Evolutionary conservation across 2,797 vertebrate species (phyloP), one percentile per base, ranked within the genome.

Genomic region (Sebastiscus albofasciatus): DNA sequence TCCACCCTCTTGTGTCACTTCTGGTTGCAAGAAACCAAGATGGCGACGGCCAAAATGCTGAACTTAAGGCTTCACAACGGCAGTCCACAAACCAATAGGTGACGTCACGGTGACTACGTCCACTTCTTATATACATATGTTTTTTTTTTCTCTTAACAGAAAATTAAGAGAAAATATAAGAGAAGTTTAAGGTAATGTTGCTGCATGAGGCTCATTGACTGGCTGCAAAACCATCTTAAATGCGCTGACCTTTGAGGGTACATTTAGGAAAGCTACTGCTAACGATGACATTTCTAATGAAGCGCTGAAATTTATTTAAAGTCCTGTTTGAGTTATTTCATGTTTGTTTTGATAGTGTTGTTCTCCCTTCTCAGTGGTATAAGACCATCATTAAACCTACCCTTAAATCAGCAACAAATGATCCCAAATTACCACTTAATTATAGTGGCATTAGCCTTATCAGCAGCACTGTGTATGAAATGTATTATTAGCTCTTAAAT

Each of bases 381-480:
- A 39, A 56, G 22, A 14, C 20, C 39, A 29, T 71, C 31, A 71
- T 75, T 79, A 61, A 75, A 75, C 29, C n/a, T 6, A 20, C 14
- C 34, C 18, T 16, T 7, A 11, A 36, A 76, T 46, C 52, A 55
- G 42, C 66, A 29, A 67, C 33, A 64, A 55, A 60, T 55, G 1
- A 75, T 60, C 60, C 60, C 58, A 65, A 42, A 77, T 69, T 33
- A 60, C 39, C 39, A 11, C 49, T 60, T 73, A 16, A 61, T 81
- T 70, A 65, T 1, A 24, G 39, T 8, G 16, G n/a, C 34, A 33
- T 65, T 67, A 75, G 55, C 27, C 68, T 72, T 54, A 67, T 80
- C 39, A 42, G 39, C 39, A 26, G 33, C 49, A 10, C 3, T 6
- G 60, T 29, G 13, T 72, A 27, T 68, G 24, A 68, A 67, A 34